A percentile compares a stretch with the other conserved stretches of the same genome.
Evolutionary conservation across 1,140 invertebrate species (phyloP).

Genomic region (Chrysomallon squamiferum): DNA sequence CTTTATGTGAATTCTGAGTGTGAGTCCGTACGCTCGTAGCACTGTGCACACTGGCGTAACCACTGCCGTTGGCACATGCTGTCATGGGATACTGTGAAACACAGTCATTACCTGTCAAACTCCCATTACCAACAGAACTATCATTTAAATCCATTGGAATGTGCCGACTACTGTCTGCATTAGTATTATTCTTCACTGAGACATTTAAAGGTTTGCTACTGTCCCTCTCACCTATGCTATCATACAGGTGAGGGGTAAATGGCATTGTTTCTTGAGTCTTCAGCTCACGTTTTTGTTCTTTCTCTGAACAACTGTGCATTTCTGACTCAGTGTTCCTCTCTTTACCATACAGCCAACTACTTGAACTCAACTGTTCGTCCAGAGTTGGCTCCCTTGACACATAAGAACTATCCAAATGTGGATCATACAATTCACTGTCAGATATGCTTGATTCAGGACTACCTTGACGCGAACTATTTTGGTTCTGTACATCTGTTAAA

Average conservation of each 20-base stretch:
- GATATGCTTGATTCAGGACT: constrained; percentile 42
- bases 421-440: constrained; percentile 49
- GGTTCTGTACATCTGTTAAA: constrained; percentile 36
- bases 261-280: constrained; percentile 15
- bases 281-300: not conserved
- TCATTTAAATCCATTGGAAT: not conserved
- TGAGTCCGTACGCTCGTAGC: too few relatives aligned
- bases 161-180: not conserved
- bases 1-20: too few relatives aligned
- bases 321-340: not conserved
- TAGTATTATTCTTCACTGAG: not conserved
- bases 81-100: too few relatives aligned
- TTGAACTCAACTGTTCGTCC: not conserved
- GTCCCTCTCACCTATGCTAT: constrained; percentile 21
- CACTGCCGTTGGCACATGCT: too few relatives aligned
- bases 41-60: too few relatives aligned
- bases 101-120: too few relatives aligned
- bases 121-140: too few relatives aligned
- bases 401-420: constrained; percentile 20
- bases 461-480: constrained; percentile 30
- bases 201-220: not conserved
- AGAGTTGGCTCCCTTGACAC: not conserved
- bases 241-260: constrained; percentile 19
- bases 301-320: not conserved
- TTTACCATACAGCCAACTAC: too few relatives aligned